phyloP scores from a whole-genome alignment of 2,113 vertebrate species.

The Hirundichthys speculiger region DNA sequence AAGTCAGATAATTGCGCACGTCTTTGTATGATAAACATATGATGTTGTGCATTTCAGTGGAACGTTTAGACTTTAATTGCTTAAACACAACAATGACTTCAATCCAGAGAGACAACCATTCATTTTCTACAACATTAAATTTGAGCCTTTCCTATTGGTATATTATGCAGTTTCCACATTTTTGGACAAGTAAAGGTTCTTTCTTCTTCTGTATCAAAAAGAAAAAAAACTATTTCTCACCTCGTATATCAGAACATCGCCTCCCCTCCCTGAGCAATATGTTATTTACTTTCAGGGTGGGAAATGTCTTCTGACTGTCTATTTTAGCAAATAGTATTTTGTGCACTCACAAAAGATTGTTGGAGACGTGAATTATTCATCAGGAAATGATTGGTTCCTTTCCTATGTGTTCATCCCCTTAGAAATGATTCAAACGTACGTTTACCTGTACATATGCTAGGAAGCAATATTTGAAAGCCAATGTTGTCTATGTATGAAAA shows the following conservation, averaged over 20 bases:
- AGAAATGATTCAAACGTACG: neutral
- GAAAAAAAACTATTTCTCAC: constrained; percentile 26
- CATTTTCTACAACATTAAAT: too few relatives aligned
- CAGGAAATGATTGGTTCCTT: constrained; percentile 1
- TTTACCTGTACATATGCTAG: constrained; percentile 7
- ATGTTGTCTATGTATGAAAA: neutral
- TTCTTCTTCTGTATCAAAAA: constrained; percentile 61
- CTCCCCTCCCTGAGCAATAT: constrained; percentile 24
- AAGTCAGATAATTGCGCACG: too few relatives aligned
- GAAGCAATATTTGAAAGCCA: neutral
- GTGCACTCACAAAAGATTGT: neutral
- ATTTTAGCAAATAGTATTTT: constrained; percentile 7
- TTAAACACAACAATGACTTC: too few relatives aligned
- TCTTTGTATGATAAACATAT: too few relatives aligned
- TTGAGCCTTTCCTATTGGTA: too few relatives aligned
- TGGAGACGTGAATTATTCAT: constrained; percentile 13
- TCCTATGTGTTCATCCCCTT: neutral
- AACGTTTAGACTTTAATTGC: too few relatives aligned
- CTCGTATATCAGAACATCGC: constrained; percentile 41
- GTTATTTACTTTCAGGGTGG: constrained; percentile 18
- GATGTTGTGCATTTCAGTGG: too few relatives aligned
- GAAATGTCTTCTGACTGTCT: constrained; percentile 22
- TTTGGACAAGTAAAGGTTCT: too few relatives aligned
- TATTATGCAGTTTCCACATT: constrained; percentile 16
- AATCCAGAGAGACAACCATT: too few relatives aligned